Percentiles rank a stretch among this genome's conserved stretches.
phyloP scores from a whole-genome alignment of 2,888 invertebrate species.

The Steinernema scapterisci region DNA sequence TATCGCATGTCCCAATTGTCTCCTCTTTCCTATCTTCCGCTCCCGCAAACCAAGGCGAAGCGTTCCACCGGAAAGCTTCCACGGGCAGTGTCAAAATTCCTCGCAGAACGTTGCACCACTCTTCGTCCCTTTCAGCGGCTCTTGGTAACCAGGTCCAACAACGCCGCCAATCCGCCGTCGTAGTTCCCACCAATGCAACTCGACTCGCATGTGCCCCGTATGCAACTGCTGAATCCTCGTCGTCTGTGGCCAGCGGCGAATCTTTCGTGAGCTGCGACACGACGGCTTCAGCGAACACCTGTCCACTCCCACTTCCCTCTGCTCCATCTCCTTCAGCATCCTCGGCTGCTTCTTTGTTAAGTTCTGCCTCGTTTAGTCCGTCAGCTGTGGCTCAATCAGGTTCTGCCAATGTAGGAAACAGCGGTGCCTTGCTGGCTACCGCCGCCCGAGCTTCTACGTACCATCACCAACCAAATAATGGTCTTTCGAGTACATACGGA shows the following conservation, averaged over 20 bases:
- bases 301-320: conserved; percentile 19
- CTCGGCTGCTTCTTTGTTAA: conserved; percentile 24
- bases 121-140: conserved; percentile 45
- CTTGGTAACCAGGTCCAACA: conserved; percentile 37
- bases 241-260: conserved; percentile 29
- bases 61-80: conserved; percentile 23
- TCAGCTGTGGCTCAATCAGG: conserved; percentile 29
- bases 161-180: conserved; percentile 23
- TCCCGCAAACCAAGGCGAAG: conserved; percentile 5
- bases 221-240: conserved; percentile 23
- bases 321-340: conserved; percentile 12
- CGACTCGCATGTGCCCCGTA: conserved; percentile 27
- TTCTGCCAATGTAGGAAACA: conserved; percentile 24
- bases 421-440: conserved; percentile 19
- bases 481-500: conserved; percentile 26
- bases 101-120: conserved; percentile 49
- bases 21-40: conserved; percentile 32
- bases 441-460: conserved; percentile 25
- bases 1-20: conserved; percentile 37
- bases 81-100: conserved; percentile 28
- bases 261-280: conserved; percentile 26
- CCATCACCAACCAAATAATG: conserved; percentile 26
- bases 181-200: background rate
- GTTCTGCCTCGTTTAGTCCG: conserved; percentile 29
- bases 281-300: conserved; percentile 22